Base-by-base conservation (phyloP, 2,888 invertebrate genomes). In the Hypselothyrea guttata region DNA sequence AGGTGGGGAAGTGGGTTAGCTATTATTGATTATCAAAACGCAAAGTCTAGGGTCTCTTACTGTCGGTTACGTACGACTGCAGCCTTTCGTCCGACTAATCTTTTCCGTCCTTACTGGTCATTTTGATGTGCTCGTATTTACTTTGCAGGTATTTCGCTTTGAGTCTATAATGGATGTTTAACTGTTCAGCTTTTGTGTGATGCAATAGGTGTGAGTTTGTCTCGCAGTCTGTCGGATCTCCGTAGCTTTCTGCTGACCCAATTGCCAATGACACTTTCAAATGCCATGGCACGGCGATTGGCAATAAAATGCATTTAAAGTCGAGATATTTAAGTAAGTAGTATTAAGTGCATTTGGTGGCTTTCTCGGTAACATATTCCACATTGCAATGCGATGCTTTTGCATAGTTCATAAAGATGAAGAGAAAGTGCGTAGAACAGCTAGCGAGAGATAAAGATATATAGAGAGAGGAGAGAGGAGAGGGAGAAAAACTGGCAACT, bases 371-470 rank as follows among this genome's bases (percentile, higher is more conserved):
- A 60, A 78, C 82, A 84, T 71, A 69, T 76, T 67, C 51, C 42
- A 55, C 51, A 62, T 48, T 49, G 35, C 47, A 44, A 52, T 66
- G 55, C 47, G 46, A 57, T 71, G 73, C 76, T 76, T 77, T 77
- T 82, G 79, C 85, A 83, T 82, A 78, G 78, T 79, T 78, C 84
- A 78, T 83, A 78, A 85, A 85, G 81, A 74, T 68, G 55, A 37
- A 55, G 78, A 84, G 85, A 78, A 85, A 85, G 85, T 83, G 84
- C 84, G 84, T 78, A 78, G 74, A 70, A 70, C 74, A 51, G 71
- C 71, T 8, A 28, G 8, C 28, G 1, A 28, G 8, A 7, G 28
- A 7, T 1, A n/a, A n/a, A n/a, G n/a, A n/a, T n/a, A n/a, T n/a
- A n/a, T n/a, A n/a, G n/a, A 22, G 9, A 8, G 5, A 18, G 38